Evolutionary conservation across 2,888 invertebrate species (phyloP).

Genomic region (Acrobasis consociella): DNA sequence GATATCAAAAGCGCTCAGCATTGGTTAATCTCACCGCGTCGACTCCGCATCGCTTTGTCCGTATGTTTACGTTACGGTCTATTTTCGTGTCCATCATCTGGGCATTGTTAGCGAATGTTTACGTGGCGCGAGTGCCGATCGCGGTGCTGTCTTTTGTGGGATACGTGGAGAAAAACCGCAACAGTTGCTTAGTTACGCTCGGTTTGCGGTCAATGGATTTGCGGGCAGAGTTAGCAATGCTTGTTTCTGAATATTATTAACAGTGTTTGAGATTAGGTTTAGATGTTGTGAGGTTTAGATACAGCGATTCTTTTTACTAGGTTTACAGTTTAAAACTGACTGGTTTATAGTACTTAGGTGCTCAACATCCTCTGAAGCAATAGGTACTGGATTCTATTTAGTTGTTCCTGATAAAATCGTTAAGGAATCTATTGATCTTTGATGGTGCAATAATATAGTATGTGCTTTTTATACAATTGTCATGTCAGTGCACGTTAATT

Average conservation of each 20-base stretch:
- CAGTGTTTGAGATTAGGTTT: background rate
- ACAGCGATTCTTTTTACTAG: no score
- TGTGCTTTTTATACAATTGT: no score
- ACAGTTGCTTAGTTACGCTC: slow-evolving; percentile 17
- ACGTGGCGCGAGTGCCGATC: slow-evolving; percentile 53
- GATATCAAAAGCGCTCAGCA: slow-evolving; percentile 54
- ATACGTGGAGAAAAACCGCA: slow-evolving; percentile 21
- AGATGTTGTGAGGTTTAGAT: no score
- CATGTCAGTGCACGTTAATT: no score
- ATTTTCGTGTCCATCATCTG: slow-evolving; percentile 81
- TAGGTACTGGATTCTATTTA: no score
- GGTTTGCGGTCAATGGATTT: slow-evolving; percentile 26
- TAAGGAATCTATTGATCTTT: no score
- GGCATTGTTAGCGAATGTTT: slow-evolving; percentile 78
- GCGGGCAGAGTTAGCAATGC: slow-evolving; percentile 22
- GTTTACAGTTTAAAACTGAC: no score
- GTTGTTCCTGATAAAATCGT: no score
- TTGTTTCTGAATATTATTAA: slow-evolving; percentile 4
- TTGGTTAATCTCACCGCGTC: slow-evolving; percentile 68
- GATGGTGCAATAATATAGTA: no score
- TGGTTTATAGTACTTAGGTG: no score
- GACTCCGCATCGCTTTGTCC: slow-evolving; percentile 72
- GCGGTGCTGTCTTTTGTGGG: slow-evolving; percentile 59
- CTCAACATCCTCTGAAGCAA: no score
- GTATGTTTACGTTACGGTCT: slow-evolving; percentile 78